Percentiles rank a stretch among this genome's conserved stretches.
phyloP scores from a whole-genome alignment of 2,797 vertebrate genomes.

The Chiroxiphia lanceolata region DNA sequence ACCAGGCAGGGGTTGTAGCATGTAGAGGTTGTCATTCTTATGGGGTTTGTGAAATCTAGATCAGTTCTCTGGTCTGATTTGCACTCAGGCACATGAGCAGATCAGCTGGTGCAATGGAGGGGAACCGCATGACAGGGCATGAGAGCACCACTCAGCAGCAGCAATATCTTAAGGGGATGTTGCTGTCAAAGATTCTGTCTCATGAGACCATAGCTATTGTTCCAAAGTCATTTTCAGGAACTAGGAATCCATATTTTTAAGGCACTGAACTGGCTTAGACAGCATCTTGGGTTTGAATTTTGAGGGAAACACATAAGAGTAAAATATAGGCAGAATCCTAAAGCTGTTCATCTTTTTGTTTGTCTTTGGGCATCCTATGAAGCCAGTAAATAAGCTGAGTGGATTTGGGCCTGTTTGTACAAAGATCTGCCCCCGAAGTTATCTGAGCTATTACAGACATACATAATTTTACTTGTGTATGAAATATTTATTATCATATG shows the following conservation, averaged over 20 bases:
- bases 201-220: neutral
- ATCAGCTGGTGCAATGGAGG: neutral
- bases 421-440: neutral
- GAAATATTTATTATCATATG: neutral
- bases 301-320: neutral
- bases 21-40: neutral
- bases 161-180: neutral
- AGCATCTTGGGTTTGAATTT: neutral
- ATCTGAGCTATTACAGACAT: neutral
- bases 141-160: neutral
- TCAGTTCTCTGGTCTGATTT: neutral
- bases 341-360: neutral
- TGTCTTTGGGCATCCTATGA: neutral
- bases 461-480: neutral
- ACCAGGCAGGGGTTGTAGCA: neutral
- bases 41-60: neutral
- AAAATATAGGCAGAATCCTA: neutral
- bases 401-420: neutral
- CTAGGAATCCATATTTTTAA: neutral
- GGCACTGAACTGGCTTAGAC: neutral
- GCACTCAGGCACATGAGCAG: fast-evolving
- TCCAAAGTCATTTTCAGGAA: neutral
- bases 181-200: neutral
- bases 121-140: neutral
- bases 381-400: neutral